Evolutionary conservation across 2,797 vertebrate species (phyloP), one percentile per base, ranked within the genome.

Genomic region (Tarsius wallacei): DNA sequence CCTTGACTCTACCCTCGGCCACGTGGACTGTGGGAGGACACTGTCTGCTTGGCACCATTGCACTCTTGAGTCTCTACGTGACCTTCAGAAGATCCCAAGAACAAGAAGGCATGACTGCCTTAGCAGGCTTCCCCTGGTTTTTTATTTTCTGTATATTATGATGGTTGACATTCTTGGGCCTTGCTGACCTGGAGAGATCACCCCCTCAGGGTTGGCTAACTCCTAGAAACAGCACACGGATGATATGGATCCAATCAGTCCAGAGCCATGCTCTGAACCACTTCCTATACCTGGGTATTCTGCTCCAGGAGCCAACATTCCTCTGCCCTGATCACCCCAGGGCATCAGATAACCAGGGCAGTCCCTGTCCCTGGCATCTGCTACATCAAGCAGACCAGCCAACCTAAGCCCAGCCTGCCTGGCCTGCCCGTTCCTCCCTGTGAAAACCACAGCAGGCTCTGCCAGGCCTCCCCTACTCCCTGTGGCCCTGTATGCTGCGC

Each of bases 401-500:
- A 64, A 8, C 15, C n/a, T 55, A 19, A 47, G 5, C 2, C 3
- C 1, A 12, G 19, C 21, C 5, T 0, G 13, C 16, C 70, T 1
- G 1, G 47, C 73, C 26, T 0, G 0, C 64, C 61, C 2, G 0
- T 2, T 28, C 33, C 16, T 70, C 31, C 59, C 36, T 0, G 1
- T 2, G n/a, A 51, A 24, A 36, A 22, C 22, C 19, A 16, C 22
- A 8, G 0, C 15, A 13, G 21, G 6, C 55, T 33, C 10, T 26
- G 19, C 68, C 21, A 22, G 10, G 11, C 21, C 68, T 42, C 33
- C 68, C 68, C 33, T 36, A 36, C 68, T 36, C 11, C 33, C 63
- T 15, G 4, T 42, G 42, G 42, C 42, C 42, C 42, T 42, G 42
- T 42, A 5, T 42, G 42, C 42, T 42, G 3, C 42, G 7, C 42